These are phyloP conservation scores for Tiliacea aurago DNA, from an alignment of 2,888 invertebrate species.

Conservation along the genomic window DNA sequence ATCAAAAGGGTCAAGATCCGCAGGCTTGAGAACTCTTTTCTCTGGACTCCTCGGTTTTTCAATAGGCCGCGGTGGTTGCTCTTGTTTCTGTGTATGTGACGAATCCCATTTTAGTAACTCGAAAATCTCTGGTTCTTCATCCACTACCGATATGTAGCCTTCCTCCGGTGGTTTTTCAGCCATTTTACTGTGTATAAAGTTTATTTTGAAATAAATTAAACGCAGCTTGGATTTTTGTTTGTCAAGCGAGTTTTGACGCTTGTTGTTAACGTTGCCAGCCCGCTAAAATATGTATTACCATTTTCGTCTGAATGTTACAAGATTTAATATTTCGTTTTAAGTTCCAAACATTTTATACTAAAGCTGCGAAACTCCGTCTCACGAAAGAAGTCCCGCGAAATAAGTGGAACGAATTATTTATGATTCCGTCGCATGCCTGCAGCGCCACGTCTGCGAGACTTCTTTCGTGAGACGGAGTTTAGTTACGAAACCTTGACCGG, in stretches of 20 bases:
- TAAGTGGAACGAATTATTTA: too few species aligned
- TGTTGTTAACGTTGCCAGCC: slow-evolving; percentile 33
- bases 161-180: slow-evolving; percentile 87
- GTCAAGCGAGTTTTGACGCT: slow-evolving; percentile 69
- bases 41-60: slow-evolving; percentile 83
- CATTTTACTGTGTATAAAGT: slow-evolving; percentile 77
- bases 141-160: slow-evolving; percentile 87
- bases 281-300: neutral
- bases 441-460: too few species aligned
- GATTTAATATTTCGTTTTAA: neutral
- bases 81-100: slow-evolving; percentile 81
- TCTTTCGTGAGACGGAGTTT: too few species aligned
- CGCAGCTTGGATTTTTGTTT: slow-evolving; percentile 72
- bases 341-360: neutral
- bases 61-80: slow-evolving; percentile 73
- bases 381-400: too few species aligned
- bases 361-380: neutral
- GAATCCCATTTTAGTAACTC: slow-evolving; percentile 87
- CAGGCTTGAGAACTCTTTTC: slow-evolving; percentile 79
- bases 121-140: slow-evolving; percentile 87
- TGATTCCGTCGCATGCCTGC: too few species aligned
- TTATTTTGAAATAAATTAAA: slow-evolving; percentile 77
- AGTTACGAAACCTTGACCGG: too few species aligned
- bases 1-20: slow-evolving; percentile 84
- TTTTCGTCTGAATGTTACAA: slow-evolving; percentile 1